Base-by-base conservation (phyloP, 2,888 invertebrate species). In the Drosophila austrosaltans region DNA sequence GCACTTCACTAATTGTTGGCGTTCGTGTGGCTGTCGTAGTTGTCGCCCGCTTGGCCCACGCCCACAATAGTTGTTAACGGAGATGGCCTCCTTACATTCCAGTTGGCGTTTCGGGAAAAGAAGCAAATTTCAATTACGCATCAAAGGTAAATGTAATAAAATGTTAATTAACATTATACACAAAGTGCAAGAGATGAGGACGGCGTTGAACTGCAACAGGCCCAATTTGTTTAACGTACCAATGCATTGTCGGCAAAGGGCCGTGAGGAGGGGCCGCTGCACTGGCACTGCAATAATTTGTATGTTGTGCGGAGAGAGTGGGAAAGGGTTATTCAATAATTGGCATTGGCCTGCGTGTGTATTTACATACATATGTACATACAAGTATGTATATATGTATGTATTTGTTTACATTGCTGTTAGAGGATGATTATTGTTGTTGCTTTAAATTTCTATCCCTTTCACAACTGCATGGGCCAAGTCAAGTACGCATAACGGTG, bases 81-180 rank as follows among this genome's bases (percentile, higher is more conserved):
- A 76, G 71, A 92, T 92, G 92, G 91, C 92, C 75, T 87, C 87
- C 68, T 68, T 89, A 82, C 84, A 85, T 85, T 91, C 92, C 82
- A 92, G 90, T 90, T 92, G 92, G 92, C 91, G 92, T 81, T 91
- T 91, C 81, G 91, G 91, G 69, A 92, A 92, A 79, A 90, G 91
- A 77, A 91, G 88, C 76, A 91, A 91, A 84, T 86, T 90, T 77
- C 91, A 90, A 87, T 90, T 90, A 83, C 92, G 91, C 85, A 88
- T 91, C 71, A 91, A 91, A 91, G 92, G 92, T 92, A 91, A 48
- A 76, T 73, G 63, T 63, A 73, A 76, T 62, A 30, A 39, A 72
- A 69, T 75, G 54, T 74, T 62, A 67, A 72, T 67, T 58, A 67
- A 61, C 72, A 67, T 53, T 36, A 39, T 53, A 36, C 44, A 60